Evolutionary conservation across 2,888 invertebrate species (phyloP), one percentile per base, ranked within the genome.

Genomic region (Neuroscelio doddi): DNA sequence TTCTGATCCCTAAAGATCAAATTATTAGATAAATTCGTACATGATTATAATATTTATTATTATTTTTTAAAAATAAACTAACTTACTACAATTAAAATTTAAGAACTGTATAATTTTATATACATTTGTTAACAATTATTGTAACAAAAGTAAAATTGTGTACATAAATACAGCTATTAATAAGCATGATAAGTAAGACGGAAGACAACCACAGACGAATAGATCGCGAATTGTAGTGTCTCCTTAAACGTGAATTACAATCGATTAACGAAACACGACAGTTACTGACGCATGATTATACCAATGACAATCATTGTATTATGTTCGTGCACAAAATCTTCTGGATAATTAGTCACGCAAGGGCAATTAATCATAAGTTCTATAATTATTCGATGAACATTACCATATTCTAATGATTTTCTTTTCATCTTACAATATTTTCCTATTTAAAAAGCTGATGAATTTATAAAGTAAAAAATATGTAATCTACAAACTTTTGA

Each of bases 301-400:
- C 26, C 49, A 53, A 58, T 45, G 64, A 64, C 64, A 64, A 53
- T 58, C 36, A 62, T 39, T 49, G 55, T 39, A 55, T 61, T 50
- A 44, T 21, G 57, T 57, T 52, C 49, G 53, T 53, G 64, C 34
- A 52, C 42, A 44, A 58, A 27, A 50, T 58, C 64, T 53, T 50
- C 45, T 45, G 26, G 46, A n/a, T 64, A 64, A 64, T 64, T 57
- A 64, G 53, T 64, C 64, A 64, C 64, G 64, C 64, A 50, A 64
- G 49, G 58, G 44, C 34, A 34, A 50, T 58, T 29, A 39, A 26
- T 32, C 47, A 30, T 32, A 21, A 52, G 29, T 45, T 39, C 30
- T 39, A 21, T 45, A 50, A 39, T 39, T 41, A 21, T 2, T 5
- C 16, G 38, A 38, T 17, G 16, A 17, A 38, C 17, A 17, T 38